Base-by-base conservation (phyloP, 2,888 invertebrate genomes). In the Dione juno region DNA sequence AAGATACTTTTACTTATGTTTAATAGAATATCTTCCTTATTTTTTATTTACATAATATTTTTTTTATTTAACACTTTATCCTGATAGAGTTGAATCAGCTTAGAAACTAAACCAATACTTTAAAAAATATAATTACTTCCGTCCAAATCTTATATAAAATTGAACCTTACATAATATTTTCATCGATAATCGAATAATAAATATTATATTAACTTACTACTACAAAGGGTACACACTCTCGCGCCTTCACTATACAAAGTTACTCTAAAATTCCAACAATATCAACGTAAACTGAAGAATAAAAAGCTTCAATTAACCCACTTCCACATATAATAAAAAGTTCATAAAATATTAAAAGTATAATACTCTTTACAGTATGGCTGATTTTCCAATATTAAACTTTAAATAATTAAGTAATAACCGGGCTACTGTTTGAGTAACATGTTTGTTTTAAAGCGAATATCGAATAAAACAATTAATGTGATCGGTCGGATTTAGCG, bases 401-500 rank as follows among this genome's bases (percentile, higher is more conserved):
- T 71, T 72, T 75, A 71, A 76, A 75, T 77, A 77, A 74, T 75
- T 69, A 76, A 76, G 72, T 74, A 72, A 76, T 73, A 72, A 75
- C 70, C 43, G 45, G 45, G 14, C 35, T 65, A 54, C 50, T 67
- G 71, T 70, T 75, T 45, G 67, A 10, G 21, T 14, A 52, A 28
- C 50, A 45, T 61, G 72, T 69, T 67, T 70, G 61, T 21, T 53
- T 68, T 68, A 63, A 63, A 68, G 19, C 68, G 68, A 37, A 59
- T 57, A 57, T 58, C 50, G 66, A 74, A 73, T 75, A 69, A 76
- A 77, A 74, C 75, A 76, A 77, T 81, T 78, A 75, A 75, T 72
- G 77, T 78, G 63, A 81, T 81, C 78, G 74, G 69, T 72, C 73
- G 77, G 79, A 78, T 81, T 78, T 75, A 74, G 77, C 65, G 72